A percentile compares a stretch with the other conserved stretches of the same genome.
Conservation (phyloP, 2,113 vertebrate genomes). For the Hirundichthys speculiger region DNA sequence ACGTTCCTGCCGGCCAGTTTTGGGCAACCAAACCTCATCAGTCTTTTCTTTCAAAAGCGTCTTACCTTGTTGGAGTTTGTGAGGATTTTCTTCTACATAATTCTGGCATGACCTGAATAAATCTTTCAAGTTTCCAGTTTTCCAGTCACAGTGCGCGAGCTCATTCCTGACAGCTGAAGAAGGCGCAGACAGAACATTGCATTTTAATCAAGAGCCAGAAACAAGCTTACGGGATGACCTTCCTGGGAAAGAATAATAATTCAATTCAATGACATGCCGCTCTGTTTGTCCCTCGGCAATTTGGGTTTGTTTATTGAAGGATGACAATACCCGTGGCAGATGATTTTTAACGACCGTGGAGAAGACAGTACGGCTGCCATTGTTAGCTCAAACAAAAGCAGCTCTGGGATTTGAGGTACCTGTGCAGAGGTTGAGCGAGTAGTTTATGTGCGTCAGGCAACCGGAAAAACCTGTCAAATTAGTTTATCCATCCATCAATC, state of each 20-base stretch:
- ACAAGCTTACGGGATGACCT: conserved; percentile 47
- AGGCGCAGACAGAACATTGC: conserved; percentile 11
- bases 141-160: conserved; percentile 28
- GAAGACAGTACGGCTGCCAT: conserved; percentile 25
- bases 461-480: no score
- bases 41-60: conserved; percentile 19
- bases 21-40: not conserved
- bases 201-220: conserved; percentile 54
- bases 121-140: conserved; percentile 31
- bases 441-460: conserved; percentile 42
- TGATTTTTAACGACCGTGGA: conserved; percentile 45
- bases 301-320: conserved; percentile 46
- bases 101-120: conserved; percentile 19
- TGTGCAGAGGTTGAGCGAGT: conserved; percentile 22
- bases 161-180: conserved; percentile 44
- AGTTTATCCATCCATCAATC: no score
- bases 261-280: conserved; percentile 34
- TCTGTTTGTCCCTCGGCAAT: conserved; percentile 23
- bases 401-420: conserved; percentile 15
- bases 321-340: conserved; percentile 42
- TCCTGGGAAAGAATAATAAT: conserved; percentile 36
- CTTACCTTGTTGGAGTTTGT: conserved; percentile 29
- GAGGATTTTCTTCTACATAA: conserved; percentile 34
- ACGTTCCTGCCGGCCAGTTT: not conserved
- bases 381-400: conserved; percentile 45